phyloP scores from a whole-genome alignment of 2,888 invertebrate genomes.

The Panzeria rudis region DNA sequence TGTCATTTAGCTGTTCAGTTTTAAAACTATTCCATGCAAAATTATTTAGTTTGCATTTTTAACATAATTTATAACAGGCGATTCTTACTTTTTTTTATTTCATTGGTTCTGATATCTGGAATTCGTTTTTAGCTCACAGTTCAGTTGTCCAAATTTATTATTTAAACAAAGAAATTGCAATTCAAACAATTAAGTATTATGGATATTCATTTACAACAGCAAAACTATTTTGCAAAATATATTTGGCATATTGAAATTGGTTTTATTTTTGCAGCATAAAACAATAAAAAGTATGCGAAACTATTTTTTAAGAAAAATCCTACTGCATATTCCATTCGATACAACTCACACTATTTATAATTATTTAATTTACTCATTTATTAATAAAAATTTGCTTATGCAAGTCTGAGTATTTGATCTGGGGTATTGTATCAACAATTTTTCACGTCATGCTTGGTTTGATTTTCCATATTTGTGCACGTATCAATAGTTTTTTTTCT shows the following conservation, averaged over 20 bases:
- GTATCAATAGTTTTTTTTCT: conserved; percentile 46
- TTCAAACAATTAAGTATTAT: not conserved
- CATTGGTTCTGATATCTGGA: not conserved
- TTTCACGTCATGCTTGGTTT: conserved; percentile 51
- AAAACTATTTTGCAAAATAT: not conserved
- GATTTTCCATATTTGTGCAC: conserved; percentile 46
- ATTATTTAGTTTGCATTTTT: not conserved
- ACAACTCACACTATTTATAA: not conserved
- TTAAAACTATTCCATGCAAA: not conserved
- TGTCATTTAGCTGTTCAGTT: not conserved
- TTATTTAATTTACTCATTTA: conserved; percentile 9
- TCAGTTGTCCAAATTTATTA: not conserved
- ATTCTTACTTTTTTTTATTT: not conserved
- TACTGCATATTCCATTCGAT: not conserved
- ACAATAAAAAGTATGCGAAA: not conserved
- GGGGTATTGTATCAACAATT: conserved; percentile 28
- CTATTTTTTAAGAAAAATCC: not conserved
- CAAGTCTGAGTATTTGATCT: conserved; percentile 20
- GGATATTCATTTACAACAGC: not conserved
- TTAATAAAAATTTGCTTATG: not conserved
- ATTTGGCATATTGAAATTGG: not conserved
- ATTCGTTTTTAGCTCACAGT: not conserved
- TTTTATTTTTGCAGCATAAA: not conserved
- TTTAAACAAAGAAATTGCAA: not conserved
- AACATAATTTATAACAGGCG: not conserved